Conservation (phyloP, 2,888 invertebrate species). For the Apoda limacodes region DNA sequence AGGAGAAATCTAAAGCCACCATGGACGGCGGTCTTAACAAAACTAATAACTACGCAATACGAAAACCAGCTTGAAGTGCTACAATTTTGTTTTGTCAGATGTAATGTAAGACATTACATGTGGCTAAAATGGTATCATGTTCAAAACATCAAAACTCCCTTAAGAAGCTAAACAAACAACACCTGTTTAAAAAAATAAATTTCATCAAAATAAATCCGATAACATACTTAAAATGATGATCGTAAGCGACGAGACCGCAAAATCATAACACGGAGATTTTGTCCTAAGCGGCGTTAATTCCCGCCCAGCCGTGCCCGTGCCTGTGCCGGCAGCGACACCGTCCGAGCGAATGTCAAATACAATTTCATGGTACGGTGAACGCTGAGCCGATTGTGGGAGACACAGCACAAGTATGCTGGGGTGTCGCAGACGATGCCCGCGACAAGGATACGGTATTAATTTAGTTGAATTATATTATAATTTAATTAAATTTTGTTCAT, state of each 20-base stretch:
- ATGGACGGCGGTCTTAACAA: no score
- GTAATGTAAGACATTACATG: no score
- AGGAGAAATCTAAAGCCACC: no score
- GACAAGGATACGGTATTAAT: conserved; percentile 26
- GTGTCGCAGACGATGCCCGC: conserved; percentile 9
- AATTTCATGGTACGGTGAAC: conserved; percentile 62
- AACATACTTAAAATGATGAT: conserved; percentile 52
- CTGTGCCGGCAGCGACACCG: conserved; percentile 23
- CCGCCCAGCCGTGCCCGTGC: conserved; percentile 9
- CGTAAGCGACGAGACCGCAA: conserved; percentile 31
- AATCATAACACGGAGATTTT: conserved; percentile 62
- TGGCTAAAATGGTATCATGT: no score
- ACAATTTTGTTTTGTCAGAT: no score
- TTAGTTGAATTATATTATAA: no score
- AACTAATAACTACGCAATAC: no score
- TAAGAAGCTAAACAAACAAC: no score
- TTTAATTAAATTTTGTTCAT: no score
- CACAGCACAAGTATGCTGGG: conserved; percentile 54
- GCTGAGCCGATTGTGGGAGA: conserved; percentile 67
- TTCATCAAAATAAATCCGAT: conserved; percentile 26
- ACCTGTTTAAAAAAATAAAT: no score
- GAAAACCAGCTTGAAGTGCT: no score
- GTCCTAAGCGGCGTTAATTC: conserved; percentile 60
- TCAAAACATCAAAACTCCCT: no score
- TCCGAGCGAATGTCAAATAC: conserved; percentile 62